Evolutionary conservation across 2,888 invertebrate species (phyloP).

Genomic region (Hypomecis punctinalis): DNA sequence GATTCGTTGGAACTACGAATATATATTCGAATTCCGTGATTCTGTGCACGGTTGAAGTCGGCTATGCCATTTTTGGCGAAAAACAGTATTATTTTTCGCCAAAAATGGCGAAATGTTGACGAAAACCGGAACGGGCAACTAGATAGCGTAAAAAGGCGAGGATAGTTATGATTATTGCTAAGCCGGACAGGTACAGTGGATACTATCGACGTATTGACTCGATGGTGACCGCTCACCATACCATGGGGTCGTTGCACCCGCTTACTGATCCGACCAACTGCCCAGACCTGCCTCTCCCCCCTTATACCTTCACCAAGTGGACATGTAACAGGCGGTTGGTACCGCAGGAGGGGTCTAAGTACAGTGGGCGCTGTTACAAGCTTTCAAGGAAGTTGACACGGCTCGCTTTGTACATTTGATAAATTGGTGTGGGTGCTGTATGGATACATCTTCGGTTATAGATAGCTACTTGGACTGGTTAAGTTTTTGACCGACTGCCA

Average conservation of each 20-base stretch:
- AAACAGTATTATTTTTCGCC: too few species aligned
- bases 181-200: too few species aligned
- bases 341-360: slow-evolving; percentile 28
- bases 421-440: slow-evolving; percentile 39
- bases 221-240: slow-evolving; percentile 55
- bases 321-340: slow-evolving; percentile 15
- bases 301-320: background rate
- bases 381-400: slow-evolving; percentile 44
- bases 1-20: too few species aligned
- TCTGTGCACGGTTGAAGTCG: too few species aligned
- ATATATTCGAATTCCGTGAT: too few species aligned
- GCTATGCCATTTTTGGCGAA: too few species aligned
- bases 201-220: slow-evolving; percentile 47
- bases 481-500: too few species aligned
- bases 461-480: too few species aligned
- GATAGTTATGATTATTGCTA: too few species aligned
- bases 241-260: slow-evolving; percentile 51
- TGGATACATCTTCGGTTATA: slow-evolving; percentile 1
- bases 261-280: slow-evolving; percentile 34
- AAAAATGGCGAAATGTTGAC: too few species aligned
- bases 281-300: slow-evolving; percentile 28
- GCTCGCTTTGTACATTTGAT: slow-evolving; percentile 41
- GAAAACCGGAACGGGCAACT: too few species aligned
- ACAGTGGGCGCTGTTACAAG: slow-evolving; percentile 35
- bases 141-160: too few species aligned